Evolutionary conservation across 1,140 invertebrate species (phyloP).

Genomic region (Heliconius hermathena): DNA sequence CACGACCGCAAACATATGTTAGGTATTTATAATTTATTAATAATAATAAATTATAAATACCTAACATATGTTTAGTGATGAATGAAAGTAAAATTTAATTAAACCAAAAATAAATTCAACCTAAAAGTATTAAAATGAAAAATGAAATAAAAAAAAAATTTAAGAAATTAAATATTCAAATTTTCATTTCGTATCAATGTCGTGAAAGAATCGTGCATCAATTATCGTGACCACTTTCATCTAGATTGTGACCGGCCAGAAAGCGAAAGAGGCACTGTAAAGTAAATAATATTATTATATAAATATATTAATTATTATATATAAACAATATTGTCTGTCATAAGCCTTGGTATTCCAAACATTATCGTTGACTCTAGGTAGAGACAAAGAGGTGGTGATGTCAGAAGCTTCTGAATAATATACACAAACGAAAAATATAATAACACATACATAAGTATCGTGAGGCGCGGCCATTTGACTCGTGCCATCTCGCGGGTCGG

Average conservation of each 20-base stretch:
- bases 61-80: no score
- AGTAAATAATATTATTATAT: background rate
- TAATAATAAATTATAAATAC: background rate
- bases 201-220: background rate
- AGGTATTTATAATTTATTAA: no score
- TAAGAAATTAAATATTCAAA: no score
- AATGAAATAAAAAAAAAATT: no score
- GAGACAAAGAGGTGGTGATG: conserved; percentile 4
- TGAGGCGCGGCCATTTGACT: conserved; percentile 61
- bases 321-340: no score
- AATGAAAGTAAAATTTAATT: no score
- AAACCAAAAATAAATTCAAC: no score
- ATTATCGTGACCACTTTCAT: conserved; percentile 2
- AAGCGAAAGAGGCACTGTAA: background rate
- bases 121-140: no score
- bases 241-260: background rate
- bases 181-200: no score
- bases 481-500: conserved; percentile 73
- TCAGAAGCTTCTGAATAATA: background rate
- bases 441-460: conserved; percentile 3
- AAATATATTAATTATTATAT: no score
- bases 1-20: no score
- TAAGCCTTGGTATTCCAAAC: background rate
- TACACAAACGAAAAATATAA: conserved; percentile 1
- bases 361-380: background rate